A percentile compares a stretch with the other conserved stretches of the same genome.
These are phyloP conservation scores for Notospermus geniculatus DNA, from an alignment of 1,140 invertebrate genomes.

Conservation along the genomic window DNA sequence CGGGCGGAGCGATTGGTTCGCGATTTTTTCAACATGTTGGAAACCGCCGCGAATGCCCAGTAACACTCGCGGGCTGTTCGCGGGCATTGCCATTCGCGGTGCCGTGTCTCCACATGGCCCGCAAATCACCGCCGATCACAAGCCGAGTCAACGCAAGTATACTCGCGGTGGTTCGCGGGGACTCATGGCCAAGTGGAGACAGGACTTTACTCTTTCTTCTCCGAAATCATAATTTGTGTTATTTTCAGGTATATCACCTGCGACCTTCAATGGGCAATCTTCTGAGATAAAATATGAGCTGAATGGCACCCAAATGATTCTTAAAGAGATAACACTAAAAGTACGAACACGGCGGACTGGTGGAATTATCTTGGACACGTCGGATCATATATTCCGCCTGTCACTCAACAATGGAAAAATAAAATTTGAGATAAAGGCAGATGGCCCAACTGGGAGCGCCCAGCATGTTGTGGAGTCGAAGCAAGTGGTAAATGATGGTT, in stretches of 20 bases:
- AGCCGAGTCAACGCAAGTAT: too few species aligned
- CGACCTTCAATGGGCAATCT: constrained; percentile 32
- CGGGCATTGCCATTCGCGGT: too few species aligned
- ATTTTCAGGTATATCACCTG: constrained; percentile 33
- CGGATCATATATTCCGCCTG: constrained; percentile 14
- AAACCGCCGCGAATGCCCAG: too few species aligned
- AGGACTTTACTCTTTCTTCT: too few species aligned
- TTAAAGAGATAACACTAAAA: constrained; percentile 26
- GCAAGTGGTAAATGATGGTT: neutral
- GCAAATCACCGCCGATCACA: too few species aligned
- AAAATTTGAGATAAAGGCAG: constrained; percentile 22
- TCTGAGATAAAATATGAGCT: constrained; percentile 23
- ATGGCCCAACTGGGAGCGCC: neutral
- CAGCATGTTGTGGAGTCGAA: neutral
- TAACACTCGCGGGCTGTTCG: too few species aligned
- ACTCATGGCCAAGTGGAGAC: too few species aligned
- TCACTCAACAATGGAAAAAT: constrained; percentile 20
- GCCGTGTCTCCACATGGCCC: too few species aligned
- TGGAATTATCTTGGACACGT: constrained; percentile 34
- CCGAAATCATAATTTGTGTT: too few species aligned
- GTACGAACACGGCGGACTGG: constrained; percentile 34
- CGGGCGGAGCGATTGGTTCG: too few species aligned
- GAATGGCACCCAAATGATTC: neutral
- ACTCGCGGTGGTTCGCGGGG: too few species aligned
- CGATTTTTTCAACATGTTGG: too few species aligned